Percentiles rank a stretch among this genome's conserved stretches.
These are phyloP conservation scores for Tridacna crocea DNA, from an alignment of 2,888 invertebrate species.

Conservation along the genomic window DNA sequence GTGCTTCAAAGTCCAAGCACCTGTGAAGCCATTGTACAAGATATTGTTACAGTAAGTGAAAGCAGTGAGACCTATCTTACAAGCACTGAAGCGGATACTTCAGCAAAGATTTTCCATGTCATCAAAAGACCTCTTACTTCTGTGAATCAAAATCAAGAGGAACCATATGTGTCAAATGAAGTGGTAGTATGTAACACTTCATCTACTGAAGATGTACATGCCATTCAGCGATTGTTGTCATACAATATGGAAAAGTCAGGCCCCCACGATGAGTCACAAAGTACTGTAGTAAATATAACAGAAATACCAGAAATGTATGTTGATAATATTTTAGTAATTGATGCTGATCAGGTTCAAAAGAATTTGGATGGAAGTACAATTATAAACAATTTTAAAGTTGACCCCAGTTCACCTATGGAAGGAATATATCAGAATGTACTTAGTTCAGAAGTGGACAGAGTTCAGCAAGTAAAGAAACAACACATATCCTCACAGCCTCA, in stretches of 20 bases:
- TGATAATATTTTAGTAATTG: neutral
- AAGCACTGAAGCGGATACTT: too few species aligned
- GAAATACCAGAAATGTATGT: neutral
- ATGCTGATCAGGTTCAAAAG: neutral
- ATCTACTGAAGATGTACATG: neutral
- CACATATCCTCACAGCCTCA: neutral
- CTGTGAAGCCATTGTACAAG: too few species aligned
- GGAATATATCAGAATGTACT: neutral
- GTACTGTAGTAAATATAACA: conserved; percentile 8
- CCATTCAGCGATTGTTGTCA: neutral
- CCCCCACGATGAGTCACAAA: neutral
- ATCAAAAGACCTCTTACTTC: too few species aligned
- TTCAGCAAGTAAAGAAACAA: neutral
- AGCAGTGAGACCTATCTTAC: too few species aligned
- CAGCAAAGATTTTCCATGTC: too few species aligned
- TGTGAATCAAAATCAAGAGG: neutral
- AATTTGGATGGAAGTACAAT: neutral
- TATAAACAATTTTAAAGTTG: neutral
- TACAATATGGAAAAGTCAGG: neutral
- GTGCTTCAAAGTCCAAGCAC: neutral
- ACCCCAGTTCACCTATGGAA: neutral
- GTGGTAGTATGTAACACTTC: neutral
- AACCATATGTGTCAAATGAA: neutral
- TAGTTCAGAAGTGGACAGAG: neutral
- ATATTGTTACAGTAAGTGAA: too few species aligned